These are phyloP conservation scores for Callaeas wilsoni DNA, from an alignment of 2,113 vertebrate genomes.

Conservation along the genomic window DNA sequence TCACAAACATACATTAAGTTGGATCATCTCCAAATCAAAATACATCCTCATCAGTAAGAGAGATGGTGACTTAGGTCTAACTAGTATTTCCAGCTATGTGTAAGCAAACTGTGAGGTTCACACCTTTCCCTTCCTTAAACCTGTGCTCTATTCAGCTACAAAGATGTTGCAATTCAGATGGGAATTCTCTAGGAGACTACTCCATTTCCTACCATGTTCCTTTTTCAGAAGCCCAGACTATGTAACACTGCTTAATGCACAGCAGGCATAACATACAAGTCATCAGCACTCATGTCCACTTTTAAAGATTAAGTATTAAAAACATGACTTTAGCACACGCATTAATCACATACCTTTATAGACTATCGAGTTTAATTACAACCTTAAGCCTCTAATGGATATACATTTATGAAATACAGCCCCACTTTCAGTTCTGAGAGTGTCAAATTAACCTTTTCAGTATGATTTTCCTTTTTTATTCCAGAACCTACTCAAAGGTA, in stretches of 20 bases:
- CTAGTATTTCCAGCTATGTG: background rate
- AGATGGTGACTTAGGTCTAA: background rate
- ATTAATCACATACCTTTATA: background rate
- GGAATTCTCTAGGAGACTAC: background rate
- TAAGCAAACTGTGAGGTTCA: background rate
- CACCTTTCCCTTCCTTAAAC: background rate
- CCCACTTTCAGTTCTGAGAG: background rate
- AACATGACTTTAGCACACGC: background rate
- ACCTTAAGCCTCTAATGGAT: background rate
- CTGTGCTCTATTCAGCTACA: background rate
- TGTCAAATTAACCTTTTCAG: background rate
- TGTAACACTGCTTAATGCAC: background rate
- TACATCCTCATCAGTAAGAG: background rate
- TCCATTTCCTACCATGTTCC: background rate
- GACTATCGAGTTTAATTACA: background rate
- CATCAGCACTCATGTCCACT: background rate
- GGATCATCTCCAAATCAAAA: background rate
- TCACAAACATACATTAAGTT: accelerated
- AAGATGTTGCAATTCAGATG: background rate
- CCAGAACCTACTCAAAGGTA: background rate
- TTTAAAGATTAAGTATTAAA: background rate
- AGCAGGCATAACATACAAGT: background rate
- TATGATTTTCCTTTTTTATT: background rate
- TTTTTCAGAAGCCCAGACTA: background rate
- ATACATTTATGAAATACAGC: background rate